Conservation (phyloP, 2,113 vertebrate species). For the Macrotus californicus region DNA sequence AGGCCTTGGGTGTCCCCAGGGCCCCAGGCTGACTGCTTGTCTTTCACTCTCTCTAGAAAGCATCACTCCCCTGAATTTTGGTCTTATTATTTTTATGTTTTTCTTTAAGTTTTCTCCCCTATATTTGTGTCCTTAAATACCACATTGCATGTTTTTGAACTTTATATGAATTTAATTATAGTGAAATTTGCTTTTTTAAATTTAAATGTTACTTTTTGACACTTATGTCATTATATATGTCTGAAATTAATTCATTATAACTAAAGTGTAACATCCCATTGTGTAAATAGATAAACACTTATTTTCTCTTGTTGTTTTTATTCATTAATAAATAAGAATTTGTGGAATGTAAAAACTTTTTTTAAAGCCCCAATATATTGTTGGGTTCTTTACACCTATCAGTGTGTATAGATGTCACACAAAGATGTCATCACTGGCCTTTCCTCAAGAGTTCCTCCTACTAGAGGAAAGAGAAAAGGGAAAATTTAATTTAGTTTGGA, state of each 20-base stretch:
- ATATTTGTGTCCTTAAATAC: neutral
- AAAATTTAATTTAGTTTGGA: neutral
- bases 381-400: neutral
- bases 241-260: neutral
- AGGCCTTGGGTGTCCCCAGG: accelerated
- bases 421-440: neutral
- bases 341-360: neutral
- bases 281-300: neutral
- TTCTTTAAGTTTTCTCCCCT: neutral
- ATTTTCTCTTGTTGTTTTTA: neutral
- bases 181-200: neutral
- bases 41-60: neutral
- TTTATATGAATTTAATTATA: neutral
- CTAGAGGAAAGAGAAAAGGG: neutral
- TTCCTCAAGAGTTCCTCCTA: neutral
- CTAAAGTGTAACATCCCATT: neutral
- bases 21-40: accelerated
- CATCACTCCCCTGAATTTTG: neutral
- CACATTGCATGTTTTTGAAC: neutral
- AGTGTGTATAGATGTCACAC: neutral
- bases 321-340: neutral
- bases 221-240: neutral
- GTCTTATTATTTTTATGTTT: neutral
- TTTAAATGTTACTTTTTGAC: neutral
- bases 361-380: neutral